These are phyloP conservation scores for Triplophysa siluroides DNA, from an alignment of 2,113 vertebrate genomes.

Conservation along the genomic window DNA sequence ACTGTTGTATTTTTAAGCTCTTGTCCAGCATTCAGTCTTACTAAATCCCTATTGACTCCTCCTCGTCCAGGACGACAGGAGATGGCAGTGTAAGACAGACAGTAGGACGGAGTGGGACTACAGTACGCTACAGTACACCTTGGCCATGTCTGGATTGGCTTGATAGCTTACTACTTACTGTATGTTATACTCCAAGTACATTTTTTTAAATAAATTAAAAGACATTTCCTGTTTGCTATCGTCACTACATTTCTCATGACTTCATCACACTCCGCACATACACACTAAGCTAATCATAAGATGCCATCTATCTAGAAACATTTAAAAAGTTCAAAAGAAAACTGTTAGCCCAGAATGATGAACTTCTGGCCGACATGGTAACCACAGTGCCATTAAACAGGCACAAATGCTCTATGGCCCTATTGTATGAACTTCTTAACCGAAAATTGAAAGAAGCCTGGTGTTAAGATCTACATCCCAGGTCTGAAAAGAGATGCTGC, in stretches of 20 bases:
- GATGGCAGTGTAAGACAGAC: constrained; percentile 72
- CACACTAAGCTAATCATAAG: no score
- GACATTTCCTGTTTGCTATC: no score
- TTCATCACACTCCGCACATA: no score
- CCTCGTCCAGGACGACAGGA: constrained; percentile 61
- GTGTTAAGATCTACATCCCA: background rate
- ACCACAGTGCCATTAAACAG: background rate
- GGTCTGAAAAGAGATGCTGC: constrained; percentile 23
- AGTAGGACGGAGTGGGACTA: constrained; percentile 26
- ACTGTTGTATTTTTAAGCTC: constrained; percentile 49
- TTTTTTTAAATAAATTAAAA: no score
- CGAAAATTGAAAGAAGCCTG: background rate
- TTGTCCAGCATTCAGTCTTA: constrained; percentile 43
- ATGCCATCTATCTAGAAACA: no score
- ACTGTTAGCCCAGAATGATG: background rate
- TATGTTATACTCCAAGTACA: no score
- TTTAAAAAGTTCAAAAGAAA: background rate
- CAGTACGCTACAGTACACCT: background rate
- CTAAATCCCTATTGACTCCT: constrained; percentile 11
- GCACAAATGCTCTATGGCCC: background rate
- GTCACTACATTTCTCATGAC: no score
- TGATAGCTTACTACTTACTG: no score
- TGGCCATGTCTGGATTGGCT: no score
- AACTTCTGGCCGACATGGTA: background rate
- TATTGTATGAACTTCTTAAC: background rate